Base-by-base conservation (phyloP, 2,797 vertebrate species). In the Ispidina lecontei region DNA sequence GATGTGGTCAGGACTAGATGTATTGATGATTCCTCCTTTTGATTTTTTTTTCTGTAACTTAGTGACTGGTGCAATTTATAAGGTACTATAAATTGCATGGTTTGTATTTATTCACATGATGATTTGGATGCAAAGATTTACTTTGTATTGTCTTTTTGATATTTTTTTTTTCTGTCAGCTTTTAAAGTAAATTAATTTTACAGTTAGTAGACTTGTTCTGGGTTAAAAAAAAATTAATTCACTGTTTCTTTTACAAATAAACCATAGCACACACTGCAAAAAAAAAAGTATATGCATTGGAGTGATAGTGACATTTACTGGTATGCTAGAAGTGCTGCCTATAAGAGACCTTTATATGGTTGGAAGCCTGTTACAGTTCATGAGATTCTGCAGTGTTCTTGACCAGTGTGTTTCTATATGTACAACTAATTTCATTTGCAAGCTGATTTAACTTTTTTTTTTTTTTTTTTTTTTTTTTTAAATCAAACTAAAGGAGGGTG, bases 361-460 rank as follows among this genome's bases (percentile, higher is more conserved):
- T 69, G 44, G 25, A 75, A 86, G 41, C 67, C 33, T 81, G 46
- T 55, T 56, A 6, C 23, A 54, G 41, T 31, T 44, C 10, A 10
- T 7, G 33, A 51, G 8, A 35, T 47, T 81, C 82, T 77, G 33
- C 49, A 58, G 51, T 21, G 6, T 16, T 60, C 43, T 70, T 65
- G 55, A n/a, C n/a, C 0, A 0, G 2, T 67, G 31, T 46, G n/a
- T 69, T 80, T 65, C 59, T 87, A 29, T 49, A 31, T 0, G 0
- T 58, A 8, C 8, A 78, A 55, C 35, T 51, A 8, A 69, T 47
- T 65, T 29, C 1, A 51, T 47, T 72, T 87, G 75, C 39, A 60
- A 56, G 31, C 13, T 0, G 11, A 18, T 55, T 75, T 62, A 76
- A 33, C 4, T 18, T 22, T 14, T 43, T 22, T 14, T 33, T 33